Conservation (phyloP, 2,888 invertebrate species). For the Callyntrura sp. region DNA sequence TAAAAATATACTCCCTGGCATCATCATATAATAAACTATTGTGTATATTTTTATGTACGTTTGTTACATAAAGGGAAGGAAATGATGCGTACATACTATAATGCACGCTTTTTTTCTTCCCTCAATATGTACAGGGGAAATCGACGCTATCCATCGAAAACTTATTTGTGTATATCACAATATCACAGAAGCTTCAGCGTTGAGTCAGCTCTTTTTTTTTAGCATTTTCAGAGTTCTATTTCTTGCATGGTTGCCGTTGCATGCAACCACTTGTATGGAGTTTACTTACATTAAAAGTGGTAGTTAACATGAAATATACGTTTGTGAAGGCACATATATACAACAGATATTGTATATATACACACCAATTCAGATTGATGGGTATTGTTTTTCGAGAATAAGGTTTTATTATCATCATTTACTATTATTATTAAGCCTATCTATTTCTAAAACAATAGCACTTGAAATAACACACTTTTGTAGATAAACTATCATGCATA, state of each 20-base stretch:
- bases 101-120: neutral
- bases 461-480: conserved; percentile 26
- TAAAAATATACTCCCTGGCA: neutral
- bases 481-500: neutral
- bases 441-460: conserved; percentile 12
- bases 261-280: conserved; percentile 3
- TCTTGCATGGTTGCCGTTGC: conserved; percentile 11
- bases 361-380: neutral
- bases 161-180: conserved; percentile 35
- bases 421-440: conserved; percentile 1
- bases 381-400: neutral
- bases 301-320: neutral
- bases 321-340: no score
- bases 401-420: conserved; percentile 9
- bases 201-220: conserved; percentile 35
- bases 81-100: conserved; percentile 26
- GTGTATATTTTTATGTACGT: no score
- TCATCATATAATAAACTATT: no score
- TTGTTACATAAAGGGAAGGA: neutral
- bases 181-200: neutral
- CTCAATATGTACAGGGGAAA: conserved; percentile 28
- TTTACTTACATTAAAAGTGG: neutral
- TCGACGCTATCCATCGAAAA: conserved; percentile 19
- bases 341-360: no score
- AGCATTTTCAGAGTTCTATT: conserved; percentile 1